Base-by-base conservation (phyloP, 2,888 invertebrate species). In the Mythimna ferrago region DNA sequence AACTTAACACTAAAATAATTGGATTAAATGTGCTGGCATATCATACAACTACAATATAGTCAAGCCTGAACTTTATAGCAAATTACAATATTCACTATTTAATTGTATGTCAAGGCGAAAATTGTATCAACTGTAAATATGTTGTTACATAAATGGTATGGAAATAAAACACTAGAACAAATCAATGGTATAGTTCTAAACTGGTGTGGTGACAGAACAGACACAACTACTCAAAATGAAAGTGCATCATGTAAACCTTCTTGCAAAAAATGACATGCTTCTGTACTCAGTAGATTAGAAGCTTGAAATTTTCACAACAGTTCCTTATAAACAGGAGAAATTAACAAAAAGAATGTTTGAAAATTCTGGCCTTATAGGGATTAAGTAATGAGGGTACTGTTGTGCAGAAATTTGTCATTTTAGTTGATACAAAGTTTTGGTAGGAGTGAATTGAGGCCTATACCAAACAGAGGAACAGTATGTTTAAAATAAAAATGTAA, bases 1-100 rank as follows among this genome's bases (percentile, higher is more conserved):
- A 76, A 57, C 35, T 54, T 75, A 64, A 51, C 21, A 51, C 11
- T 32, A 9, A 76, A 66, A 68, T 48, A 67, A 76, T 48, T 66
- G 67, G 38, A 66, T 76, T 68, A 35, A 51, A 51, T 38, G 51
- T 51, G 44, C 16, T 21, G 6, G 10, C 19, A 51, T 51, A 51
- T 38, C 2, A 7, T 21, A n/a, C 2, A 26, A 26, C n/a, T 67
- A 21, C 21, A 16, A 35, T 16, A 51, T 35, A 16, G 41, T 60
- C 32, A 14, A 11, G 7, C 11, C 9, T 9, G 1, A 6, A 63
- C 11, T 16, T 61, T n/a, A 21, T 9, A 61, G 14, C 21, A 41
- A 21, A 6, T 41, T 16, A 41, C 1, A 21, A 58, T 19, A 56
- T 16, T 48, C 48, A 48, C 48, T 1, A 48, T 48, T 48, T 48